A percentile compares a stretch with the other conserved stretches of the same genome.
phyloP scores from a whole-genome alignment of 2,113 vertebrate genomes.

The Azemiops feae region DNA sequence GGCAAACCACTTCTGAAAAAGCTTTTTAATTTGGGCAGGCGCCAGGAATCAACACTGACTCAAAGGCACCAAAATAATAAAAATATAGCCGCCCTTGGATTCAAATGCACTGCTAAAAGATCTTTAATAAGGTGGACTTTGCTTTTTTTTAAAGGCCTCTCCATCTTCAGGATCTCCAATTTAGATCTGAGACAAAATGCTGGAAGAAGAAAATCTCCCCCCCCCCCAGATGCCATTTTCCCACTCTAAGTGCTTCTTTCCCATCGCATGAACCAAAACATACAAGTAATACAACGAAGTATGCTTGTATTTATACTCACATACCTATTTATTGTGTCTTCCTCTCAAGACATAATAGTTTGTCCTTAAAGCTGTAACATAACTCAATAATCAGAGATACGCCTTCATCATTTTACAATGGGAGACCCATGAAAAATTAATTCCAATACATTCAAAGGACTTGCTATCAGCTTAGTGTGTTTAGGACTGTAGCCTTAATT shows the following conservation, averaged over 20 bases:
- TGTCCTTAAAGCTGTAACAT: no score
- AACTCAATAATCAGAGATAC: not conserved
- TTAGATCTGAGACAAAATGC: not conserved
- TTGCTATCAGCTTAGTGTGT: not conserved
- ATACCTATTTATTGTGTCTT: not conserved
- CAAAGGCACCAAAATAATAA: not conserved
- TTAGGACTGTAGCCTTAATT: not conserved
- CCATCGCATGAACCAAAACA: not conserved
- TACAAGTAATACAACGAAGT: not conserved
- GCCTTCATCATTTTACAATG: not conserved
- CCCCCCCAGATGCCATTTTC: not conserved
- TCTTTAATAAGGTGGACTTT: not conserved
- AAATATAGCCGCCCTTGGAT: not conserved
- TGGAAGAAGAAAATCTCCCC: not conserved
- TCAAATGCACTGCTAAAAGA: not conserved
- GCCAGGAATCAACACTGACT: not conserved
- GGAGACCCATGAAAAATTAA: not conserved
- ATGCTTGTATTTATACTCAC: not conserved
- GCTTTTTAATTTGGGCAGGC: not conserved
- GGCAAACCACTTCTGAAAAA: not conserved
- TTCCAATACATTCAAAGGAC: not conserved
- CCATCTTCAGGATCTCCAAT: not conserved
- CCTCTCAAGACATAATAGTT: not conserved
- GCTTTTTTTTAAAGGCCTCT: not conserved
- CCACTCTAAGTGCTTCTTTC: no score